A percentile compares a stretch with the other conserved stretches of the same genome.
These are phyloP conservation scores for Nesoenas mayeri DNA, from an alignment of 2,113 vertebrate genomes.

Conservation along the genomic window DNA sequence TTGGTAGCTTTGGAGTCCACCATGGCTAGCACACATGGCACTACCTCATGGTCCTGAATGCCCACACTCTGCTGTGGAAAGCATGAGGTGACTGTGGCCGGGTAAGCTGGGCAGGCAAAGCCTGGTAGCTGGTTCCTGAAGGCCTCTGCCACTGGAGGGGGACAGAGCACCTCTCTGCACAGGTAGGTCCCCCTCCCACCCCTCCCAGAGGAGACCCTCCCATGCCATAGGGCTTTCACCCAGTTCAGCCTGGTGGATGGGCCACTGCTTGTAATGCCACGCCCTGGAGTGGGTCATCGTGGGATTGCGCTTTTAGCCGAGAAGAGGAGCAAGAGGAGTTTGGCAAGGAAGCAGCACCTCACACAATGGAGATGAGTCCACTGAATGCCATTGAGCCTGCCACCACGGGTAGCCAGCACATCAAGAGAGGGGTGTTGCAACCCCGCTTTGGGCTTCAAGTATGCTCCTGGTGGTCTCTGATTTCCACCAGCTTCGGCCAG, in stretches of 20 bases:
- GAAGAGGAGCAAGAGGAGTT: not conserved
- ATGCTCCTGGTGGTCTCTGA: not conserved
- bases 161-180: slow-evolving; percentile 35
- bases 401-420: not conserved
- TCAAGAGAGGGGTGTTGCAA: not conserved
- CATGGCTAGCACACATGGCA: rapidly evolving
- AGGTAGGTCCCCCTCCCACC: not conserved
- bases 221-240: slow-evolving; percentile 46
- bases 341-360: slow-evolving; percentile 35
- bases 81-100: not conserved
- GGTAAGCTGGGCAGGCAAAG: not conserved
- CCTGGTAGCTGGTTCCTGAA: not conserved
- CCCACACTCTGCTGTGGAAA: not conserved
- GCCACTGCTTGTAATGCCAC: slow-evolving; percentile 51
- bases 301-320: slow-evolving; percentile 31
- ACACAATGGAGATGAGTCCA: not conserved
- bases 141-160: slow-evolving; percentile 57
- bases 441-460: not conserved
- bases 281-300: slow-evolving; percentile 46
- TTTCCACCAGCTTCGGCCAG: not conserved
- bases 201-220: slow-evolving; percentile 36
- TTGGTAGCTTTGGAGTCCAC: not conserved
- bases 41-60: not conserved
- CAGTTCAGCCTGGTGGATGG: slow-evolving; percentile 44
- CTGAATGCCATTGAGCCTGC: not conserved